Evolutionary conservation across 1,140 invertebrate genomes (phyloP), one percentile per base, ranked within the genome.

Genomic region (Anadara kagoshimensis): DNA sequence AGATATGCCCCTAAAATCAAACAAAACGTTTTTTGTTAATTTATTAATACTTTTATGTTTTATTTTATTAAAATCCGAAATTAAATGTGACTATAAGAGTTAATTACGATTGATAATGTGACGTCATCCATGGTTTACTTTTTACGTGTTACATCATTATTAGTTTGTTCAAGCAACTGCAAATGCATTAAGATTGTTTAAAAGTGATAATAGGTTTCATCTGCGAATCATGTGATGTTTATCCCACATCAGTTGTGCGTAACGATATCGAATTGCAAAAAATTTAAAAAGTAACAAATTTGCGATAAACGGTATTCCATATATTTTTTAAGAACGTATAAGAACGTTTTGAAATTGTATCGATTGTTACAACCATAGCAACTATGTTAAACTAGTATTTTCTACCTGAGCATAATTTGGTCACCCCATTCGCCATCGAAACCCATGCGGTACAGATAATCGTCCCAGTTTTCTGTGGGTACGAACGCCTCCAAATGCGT

Each of bases 401-500:
- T 8, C 1, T 62, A 67, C 64, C 64, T 51, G 10, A 73, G 22
- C 36, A 73, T 66, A 49, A 73, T 65, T 18, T 73, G 62, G 44
- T 73, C 70, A 11, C 70, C 70, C 70, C 70, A 73, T 45, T 73
- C 63, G 5, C 41, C 51, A 51, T 73, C 70, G n/a, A 18, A 36
- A 24, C 43, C 16, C 62, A 73, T 66, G 47, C 70, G 24, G 18
- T n/a, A 14, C 4, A 73, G 47, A 36, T 73, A 73, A 43, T 59
- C 56, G 22, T 66, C 63, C 70, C 70, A 73, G 2, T 62, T 51
- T 41, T 73, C 70, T 0, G 22, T 47, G 53, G 54, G 47, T 53
- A 73, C 59, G 59, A 73, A 73, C 20, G 49, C 41, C 29, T 20
- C 62, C 24, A 62, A 53, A 18, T 58, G 70, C 41, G 63, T 59